Percentiles rank a stretch among this genome's conserved stretches.
Evolutionary conservation across 2,113 vertebrate species (phyloP).

Genomic region (Crotalus tigris): DNA sequence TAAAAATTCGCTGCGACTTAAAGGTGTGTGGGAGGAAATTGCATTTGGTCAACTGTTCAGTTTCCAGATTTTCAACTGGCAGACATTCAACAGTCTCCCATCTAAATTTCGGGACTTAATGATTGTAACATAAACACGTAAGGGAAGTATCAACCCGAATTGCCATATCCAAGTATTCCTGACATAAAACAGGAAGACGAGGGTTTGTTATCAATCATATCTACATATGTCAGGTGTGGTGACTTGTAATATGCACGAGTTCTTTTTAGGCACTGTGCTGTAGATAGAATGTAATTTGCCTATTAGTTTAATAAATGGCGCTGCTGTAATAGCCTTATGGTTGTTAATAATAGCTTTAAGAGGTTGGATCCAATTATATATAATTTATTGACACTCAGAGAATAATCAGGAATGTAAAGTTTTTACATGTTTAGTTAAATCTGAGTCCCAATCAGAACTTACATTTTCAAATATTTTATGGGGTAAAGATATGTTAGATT

Average conservation of each 20-base stretch:
- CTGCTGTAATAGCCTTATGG: not conserved
- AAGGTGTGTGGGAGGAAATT: too few species aligned
- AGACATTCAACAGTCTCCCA: not conserved
- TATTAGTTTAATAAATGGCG: not conserved
- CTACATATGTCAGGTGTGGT: not conserved
- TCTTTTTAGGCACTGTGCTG: not conserved
- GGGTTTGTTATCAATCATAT: not conserved
- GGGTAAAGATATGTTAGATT: not conserved
- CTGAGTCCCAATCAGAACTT: not conserved
- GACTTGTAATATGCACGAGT: not conserved
- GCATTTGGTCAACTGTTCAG: not conserved
- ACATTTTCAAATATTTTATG: not conserved
- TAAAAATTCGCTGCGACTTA: not conserved
- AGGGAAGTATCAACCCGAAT: too few species aligned
- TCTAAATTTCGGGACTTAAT: not conserved
- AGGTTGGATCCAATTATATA: not conserved
- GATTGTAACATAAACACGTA: not conserved
- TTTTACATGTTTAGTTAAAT: not conserved
- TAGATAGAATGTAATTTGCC: not conserved
- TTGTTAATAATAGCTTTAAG: not conserved
- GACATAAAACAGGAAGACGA: not conserved
- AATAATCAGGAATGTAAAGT: not conserved
- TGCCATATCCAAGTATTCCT: not conserved
- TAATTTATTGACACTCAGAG: not conserved
- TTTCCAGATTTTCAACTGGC: not conserved